Percentiles rank a stretch among this genome's conserved stretches.
These are phyloP conservation scores for Mastacembelus armatus DNA, from an alignment of 2,797 vertebrate genomes.

Conservation along the genomic window DNA sequence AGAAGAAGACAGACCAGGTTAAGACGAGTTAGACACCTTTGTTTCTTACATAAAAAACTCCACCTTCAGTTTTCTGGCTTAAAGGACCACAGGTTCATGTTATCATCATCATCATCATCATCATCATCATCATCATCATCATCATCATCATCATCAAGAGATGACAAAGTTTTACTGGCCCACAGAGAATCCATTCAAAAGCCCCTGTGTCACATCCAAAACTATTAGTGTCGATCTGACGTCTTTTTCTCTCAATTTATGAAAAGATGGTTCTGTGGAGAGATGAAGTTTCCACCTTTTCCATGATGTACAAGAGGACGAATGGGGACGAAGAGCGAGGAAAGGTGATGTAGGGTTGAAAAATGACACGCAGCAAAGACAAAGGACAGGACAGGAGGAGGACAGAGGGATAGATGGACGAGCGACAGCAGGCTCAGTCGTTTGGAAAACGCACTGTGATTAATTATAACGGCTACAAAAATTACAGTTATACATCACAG, in stretches of 20 bases:
- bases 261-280: conserved; percentile 8
- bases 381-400: conserved; percentile 35
- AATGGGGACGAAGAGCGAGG: not conserved
- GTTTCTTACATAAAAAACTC: not conserved
- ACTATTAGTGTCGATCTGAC: conserved; percentile 42
- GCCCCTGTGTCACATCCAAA: not conserved
- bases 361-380: conserved; percentile 38
- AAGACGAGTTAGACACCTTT: not conserved
- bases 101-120: not conserved
- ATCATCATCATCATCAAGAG: not conserved
- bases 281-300: conserved; percentile 24
- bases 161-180: conserved; percentile 11
- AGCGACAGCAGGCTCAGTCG: conserved; percentile 32
- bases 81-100: conserved; percentile 6
- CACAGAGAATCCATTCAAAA: conserved; percentile 23
- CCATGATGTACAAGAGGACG: not conserved
- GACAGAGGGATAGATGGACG: conserved; percentile 34
- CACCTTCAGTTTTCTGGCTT: not conserved
- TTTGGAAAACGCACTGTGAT: conserved; percentile 55
- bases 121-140: not conserved
- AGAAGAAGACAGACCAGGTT: conserved; percentile 1
- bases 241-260: conserved; percentile 20
- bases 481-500: conserved; percentile 72
- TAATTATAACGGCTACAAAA: conserved; percentile 67
- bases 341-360: conserved; percentile 18